A percentile compares a stretch with the other conserved stretches of the same genome.
Conservation (phyloP, 2,888 invertebrate genomes). For the Napeogenes inachia region DNA sequence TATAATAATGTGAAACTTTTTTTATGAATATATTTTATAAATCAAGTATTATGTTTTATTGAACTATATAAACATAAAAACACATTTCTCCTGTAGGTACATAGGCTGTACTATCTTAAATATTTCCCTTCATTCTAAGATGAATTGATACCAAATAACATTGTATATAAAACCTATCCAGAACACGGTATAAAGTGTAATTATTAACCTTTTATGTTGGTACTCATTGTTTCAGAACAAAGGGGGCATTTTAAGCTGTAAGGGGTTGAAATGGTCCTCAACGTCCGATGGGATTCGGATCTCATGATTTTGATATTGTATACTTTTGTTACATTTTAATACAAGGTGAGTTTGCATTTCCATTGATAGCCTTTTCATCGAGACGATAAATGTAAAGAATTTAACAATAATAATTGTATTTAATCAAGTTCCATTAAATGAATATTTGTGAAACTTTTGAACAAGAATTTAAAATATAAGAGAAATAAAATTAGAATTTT, state of each 20-base stretch:
- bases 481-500: no score
- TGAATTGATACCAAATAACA: not conserved
- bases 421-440: not conserved
- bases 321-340: constrained; percentile 6
- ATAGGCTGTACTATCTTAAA: not conserved
- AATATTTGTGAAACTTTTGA: no score
- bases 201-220: constrained; percentile 1
- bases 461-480: no score
- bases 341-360: constrained; percentile 2
- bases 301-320: constrained; percentile 2
- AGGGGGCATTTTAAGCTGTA: constrained; percentile 4
- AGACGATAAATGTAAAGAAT: not conserved
- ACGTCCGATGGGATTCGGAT: constrained; percentile 5
- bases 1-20: no score
- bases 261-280: constrained; percentile 1
- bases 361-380: not conserved
- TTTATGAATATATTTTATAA: no score
- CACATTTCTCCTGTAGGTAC: no score
- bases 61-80: no score
- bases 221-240: constrained; percentile 5
- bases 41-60: no score
- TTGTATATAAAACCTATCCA: not conserved
- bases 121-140: not conserved
- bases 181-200: constrained; percentile 4
- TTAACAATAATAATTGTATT: not conserved